phyloP scores from a whole-genome alignment of 1,140 invertebrate genomes.

The Ceratosolen fusciceps region DNA sequence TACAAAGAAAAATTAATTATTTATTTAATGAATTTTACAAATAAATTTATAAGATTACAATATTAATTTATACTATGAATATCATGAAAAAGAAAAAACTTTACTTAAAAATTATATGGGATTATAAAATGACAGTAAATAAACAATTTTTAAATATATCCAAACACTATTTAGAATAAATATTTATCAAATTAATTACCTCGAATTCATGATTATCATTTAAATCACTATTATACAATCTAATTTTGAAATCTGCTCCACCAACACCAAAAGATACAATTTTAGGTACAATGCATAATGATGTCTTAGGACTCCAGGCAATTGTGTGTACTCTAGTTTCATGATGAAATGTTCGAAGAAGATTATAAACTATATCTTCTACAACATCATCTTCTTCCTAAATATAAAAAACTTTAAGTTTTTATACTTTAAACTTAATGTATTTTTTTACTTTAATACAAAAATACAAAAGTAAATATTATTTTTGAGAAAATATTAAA shows the following conservation, averaged over 20 bases:
- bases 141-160: background rate
- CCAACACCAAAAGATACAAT: constrained; percentile 74
- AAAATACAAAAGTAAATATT: background rate
- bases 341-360: constrained; percentile 70
- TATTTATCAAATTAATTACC: constrained; percentile 56
- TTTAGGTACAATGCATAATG: constrained; percentile 74
- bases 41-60: too few relatives aligned
- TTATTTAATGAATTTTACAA: background rate
- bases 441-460: background rate
- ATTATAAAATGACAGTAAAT: background rate
- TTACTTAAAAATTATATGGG: background rate
- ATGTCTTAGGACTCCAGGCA: constrained; percentile 77
- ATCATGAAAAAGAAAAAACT: too few relatives aligned
- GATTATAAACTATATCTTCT: constrained; percentile 64
- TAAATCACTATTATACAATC: constrained; percentile 74
- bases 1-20: constrained; percentile 55
- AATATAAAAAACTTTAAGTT: background rate
- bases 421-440: background rate
- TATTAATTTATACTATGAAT: too few relatives aligned
- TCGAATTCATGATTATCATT: constrained; percentile 67
- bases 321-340: constrained; percentile 72
- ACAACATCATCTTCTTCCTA: constrained; percentile 67
- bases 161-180: background rate
- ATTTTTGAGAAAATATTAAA: background rate
- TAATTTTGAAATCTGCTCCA: constrained; percentile 73